phyloP scores from a whole-genome alignment of 2,113 vertebrate species.

The Jacana jacana region DNA sequence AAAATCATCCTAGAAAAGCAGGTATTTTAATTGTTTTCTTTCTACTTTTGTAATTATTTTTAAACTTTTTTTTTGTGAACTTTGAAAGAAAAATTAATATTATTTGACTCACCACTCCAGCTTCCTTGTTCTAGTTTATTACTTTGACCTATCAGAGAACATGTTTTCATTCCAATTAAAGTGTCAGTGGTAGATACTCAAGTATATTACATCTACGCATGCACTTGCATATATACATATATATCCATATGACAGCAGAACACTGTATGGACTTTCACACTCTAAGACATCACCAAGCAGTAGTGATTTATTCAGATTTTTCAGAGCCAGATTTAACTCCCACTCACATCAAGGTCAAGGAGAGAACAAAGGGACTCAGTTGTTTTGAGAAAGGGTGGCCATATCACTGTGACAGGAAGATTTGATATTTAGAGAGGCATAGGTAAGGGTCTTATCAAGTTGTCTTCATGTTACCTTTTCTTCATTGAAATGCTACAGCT shows the following conservation, averaged over 20 bases:
- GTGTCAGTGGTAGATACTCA: not conserved
- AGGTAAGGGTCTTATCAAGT: not conserved
- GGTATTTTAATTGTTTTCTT: not conserved
- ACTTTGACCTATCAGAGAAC: not conserved
- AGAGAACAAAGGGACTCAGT: not conserved
- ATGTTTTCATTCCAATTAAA: not conserved
- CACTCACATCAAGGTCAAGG: not conserved
- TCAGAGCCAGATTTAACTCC: not conserved
- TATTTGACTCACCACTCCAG: not conserved
- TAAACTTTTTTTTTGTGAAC: not conserved
- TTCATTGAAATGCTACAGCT: not conserved
- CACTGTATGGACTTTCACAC: not conserved
- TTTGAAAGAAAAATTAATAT: not conserved
- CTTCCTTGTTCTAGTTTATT: not conserved
- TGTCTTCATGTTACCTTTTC: not conserved
- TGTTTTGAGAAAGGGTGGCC: not conserved
- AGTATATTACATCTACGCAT: not conserved
- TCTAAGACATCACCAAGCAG: not conserved
- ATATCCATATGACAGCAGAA: not conserved
- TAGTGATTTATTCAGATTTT: not conserved
- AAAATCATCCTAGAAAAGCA: not conserved
- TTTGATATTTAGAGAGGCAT: fast-evolving
- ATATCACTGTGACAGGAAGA: not conserved
- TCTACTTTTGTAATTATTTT: not conserved
- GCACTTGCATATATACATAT: no score